A percentile compares a stretch with the other conserved stretches of the same genome.
These are phyloP conservation scores for Castor canadensis DNA, from an alignment of 2,113 vertebrate species.

Conservation along the genomic window DNA sequence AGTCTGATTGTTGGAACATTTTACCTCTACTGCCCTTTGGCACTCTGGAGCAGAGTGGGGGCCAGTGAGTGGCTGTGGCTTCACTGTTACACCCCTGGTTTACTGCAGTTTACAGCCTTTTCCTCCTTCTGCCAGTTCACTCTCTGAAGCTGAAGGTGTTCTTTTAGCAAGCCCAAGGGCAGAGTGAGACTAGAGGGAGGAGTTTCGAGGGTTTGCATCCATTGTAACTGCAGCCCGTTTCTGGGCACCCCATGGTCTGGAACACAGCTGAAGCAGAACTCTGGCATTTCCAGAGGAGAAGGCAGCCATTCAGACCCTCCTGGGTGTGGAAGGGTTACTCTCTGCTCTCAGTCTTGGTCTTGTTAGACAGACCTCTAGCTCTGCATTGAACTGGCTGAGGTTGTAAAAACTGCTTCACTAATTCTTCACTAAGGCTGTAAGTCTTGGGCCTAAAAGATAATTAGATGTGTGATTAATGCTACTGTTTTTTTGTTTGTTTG, in stretches of 20 bases:
- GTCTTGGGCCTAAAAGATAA: slow-evolving; percentile 4
- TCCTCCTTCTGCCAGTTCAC: background rate
- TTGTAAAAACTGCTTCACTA: background rate
- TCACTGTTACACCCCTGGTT: background rate
- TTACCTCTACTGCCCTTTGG: background rate
- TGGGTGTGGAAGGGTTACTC: slow-evolving; percentile 11
- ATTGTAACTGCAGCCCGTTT: background rate
- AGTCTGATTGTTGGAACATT: background rate
- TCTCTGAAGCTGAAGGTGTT: background rate
- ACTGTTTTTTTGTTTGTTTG: background rate
- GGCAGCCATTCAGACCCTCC: background rate
- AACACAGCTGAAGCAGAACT: background rate
- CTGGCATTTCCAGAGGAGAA: background rate
- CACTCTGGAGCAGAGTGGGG: background rate
- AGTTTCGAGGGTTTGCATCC: background rate
- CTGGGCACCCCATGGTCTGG: background rate
- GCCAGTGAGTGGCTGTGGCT: background rate
- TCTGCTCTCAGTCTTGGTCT: background rate
- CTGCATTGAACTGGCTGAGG: background rate
- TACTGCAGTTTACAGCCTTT: background rate
- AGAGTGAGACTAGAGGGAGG: background rate
- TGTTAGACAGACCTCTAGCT: background rate
- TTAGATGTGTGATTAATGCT: slow-evolving; percentile 1
- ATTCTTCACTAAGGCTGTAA: background rate
- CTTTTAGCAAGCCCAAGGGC: background rate